phyloP scores from a whole-genome alignment of 1,140 invertebrate genomes.

The Reticulitermes speratus region DNA sequence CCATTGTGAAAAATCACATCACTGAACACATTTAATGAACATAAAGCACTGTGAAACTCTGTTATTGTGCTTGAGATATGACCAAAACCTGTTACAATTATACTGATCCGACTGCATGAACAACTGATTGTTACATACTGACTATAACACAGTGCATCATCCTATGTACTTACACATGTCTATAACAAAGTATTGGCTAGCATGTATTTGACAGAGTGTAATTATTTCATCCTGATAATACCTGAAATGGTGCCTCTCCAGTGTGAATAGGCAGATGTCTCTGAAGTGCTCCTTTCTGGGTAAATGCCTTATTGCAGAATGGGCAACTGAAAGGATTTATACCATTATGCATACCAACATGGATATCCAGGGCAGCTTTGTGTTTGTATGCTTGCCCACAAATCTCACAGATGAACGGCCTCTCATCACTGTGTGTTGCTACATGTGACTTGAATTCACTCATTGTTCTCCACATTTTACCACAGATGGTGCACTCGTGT shows the following conservation, averaged over 20 bases:
- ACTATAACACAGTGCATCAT: too few species aligned
- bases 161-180: too few species aligned
- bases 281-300: conserved; percentile 64
- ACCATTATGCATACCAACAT: conserved; percentile 65
- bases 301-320: conserved; percentile 75
- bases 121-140: too few species aligned
- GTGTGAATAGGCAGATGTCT: conserved; percentile 68
- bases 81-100: too few species aligned
- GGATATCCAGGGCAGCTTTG: conserved; percentile 62
- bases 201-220: too few species aligned
- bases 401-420: conserved; percentile 56
- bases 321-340: conserved; percentile 70
- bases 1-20: too few species aligned
- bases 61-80: too few species aligned
- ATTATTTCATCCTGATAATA: conserved; percentile 34
- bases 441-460: conserved; percentile 49
- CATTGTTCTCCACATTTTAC: conserved; percentile 46
- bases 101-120: too few species aligned
- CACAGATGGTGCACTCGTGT: conserved; percentile 46
- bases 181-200: too few species aligned
- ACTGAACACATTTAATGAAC: too few species aligned
- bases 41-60: too few species aligned
- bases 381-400: conserved; percentile 67
- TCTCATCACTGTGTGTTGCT: conserved; percentile 47
- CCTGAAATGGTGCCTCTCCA: conserved; percentile 63